Evolutionary conservation across 1,140 invertebrate species (phyloP).

Genomic region (Polypedilum pembai): DNA sequence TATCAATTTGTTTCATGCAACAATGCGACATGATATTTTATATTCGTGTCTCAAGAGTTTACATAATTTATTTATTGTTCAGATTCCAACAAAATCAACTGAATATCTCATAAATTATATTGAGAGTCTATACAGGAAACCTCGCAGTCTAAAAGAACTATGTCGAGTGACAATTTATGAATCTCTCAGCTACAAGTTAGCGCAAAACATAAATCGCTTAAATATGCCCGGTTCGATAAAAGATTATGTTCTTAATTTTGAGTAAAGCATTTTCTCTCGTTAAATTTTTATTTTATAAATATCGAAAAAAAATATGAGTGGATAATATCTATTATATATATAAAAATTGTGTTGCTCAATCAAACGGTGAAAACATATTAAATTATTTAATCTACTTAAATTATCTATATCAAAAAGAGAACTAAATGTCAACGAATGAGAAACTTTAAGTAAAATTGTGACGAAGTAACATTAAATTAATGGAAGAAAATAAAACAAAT

Average conservation of each 20-base stretch:
- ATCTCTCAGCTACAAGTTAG: conserved; percentile 52
- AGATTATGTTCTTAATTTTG: conserved; percentile 63
- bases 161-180: conserved; percentile 58
- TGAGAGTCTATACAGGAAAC: conserved; percentile 53
- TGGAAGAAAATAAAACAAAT: too few relatives aligned
- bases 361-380: too few relatives aligned
- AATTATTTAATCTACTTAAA: too few relatives aligned
- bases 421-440: too few relatives aligned
- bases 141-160: conserved; percentile 58
- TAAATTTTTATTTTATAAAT: too few relatives aligned
- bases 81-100: conserved; percentile 55
- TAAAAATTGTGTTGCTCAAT: too few relatives aligned
- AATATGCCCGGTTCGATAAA: conserved; percentile 58
- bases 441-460: too few relatives aligned
- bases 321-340: too few relatives aligned
- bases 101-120: conserved; percentile 54
- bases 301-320: too few relatives aligned
- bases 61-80: conserved; percentile 57
- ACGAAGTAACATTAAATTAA: too few relatives aligned
- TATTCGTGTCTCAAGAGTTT: conserved; percentile 55
- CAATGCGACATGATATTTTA: conserved; percentile 58
- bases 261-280: conserved; percentile 34
- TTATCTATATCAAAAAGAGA: too few relatives aligned
- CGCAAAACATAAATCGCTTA: conserved; percentile 55
- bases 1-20: conserved; percentile 57